A percentile compares a stretch with the other conserved stretches of the same genome.
Conservation (phyloP, 1,140 invertebrate genomes). For the Drosophila repletoides region DNA sequence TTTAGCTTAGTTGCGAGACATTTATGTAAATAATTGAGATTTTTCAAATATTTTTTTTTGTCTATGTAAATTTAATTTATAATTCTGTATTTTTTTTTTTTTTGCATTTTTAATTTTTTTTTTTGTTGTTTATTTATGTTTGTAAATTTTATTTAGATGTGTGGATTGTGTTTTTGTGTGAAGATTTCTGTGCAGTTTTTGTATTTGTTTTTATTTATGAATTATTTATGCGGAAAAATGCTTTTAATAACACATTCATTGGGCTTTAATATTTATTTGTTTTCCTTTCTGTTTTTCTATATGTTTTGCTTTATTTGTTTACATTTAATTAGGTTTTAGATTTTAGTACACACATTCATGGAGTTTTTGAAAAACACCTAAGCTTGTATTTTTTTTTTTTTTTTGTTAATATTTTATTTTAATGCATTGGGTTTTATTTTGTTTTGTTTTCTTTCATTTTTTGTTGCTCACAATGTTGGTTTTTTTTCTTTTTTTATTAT, state of each 20-base stretch:
- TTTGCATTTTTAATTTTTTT: conserved; percentile 57
- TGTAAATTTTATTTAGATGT: conserved; percentile 77
- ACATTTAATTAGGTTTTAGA: conserved; percentile 54
- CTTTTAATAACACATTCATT: conserved; percentile 45
- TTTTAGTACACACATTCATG: conserved; percentile 73
- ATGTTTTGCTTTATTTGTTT: conserved; percentile 43
- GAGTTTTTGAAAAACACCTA: conserved; percentile 74
- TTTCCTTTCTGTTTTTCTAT: conserved; percentile 11
- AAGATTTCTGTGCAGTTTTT: conserved; percentile 42
- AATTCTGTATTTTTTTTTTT: conserved; percentile 24
- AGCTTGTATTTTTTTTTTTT: conserved; percentile 27
- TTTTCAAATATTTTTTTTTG: conserved; percentile 37
- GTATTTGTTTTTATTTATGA: conserved; percentile 19
- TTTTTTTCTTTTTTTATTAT: conserved; percentile 30
- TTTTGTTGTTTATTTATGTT: conserved; percentile 40
- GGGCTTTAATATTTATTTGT: conserved; percentile 26
- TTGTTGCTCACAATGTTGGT: conserved; percentile 12
- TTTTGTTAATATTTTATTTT: conserved; percentile 46
- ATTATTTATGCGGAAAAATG: conserved; percentile 63
- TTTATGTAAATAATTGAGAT: conserved; percentile 81
- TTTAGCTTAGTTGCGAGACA: conserved; percentile 79
- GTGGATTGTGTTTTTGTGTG: conserved; percentile 38
- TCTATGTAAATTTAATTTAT: no score
- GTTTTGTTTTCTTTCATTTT: conserved; percentile 19
- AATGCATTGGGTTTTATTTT: conserved; percentile 57